Evolutionary conservation across 2,113 vertebrate species (phyloP).

Genomic region (Catharus fuscescens): DNA sequence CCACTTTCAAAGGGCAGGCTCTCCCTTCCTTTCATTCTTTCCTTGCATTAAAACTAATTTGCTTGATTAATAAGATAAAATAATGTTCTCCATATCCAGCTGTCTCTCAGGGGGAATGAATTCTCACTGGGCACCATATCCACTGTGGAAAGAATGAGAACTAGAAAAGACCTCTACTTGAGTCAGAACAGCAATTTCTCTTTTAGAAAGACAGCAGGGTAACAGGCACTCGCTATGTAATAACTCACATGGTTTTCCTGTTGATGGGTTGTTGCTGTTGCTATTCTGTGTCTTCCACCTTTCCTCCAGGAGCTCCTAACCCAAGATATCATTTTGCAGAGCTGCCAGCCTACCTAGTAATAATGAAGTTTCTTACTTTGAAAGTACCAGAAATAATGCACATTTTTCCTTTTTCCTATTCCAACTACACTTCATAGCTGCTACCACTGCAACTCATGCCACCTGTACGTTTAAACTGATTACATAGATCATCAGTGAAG

Average conservation of each 20-base stretch:
- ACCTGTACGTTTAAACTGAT: not conserved
- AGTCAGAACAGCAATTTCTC: not conserved
- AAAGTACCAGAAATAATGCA: not conserved
- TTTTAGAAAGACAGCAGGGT: not conserved
- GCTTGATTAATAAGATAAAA: slow-evolving; percentile 21
- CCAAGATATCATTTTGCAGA: not conserved
- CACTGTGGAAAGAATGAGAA: not conserved
- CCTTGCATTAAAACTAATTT: not conserved
- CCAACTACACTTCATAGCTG: not conserved
- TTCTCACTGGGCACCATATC: not conserved
- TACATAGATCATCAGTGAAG: not conserved
- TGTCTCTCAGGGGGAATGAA: not conserved
- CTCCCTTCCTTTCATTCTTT: not conserved
- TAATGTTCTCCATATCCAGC: not conserved
- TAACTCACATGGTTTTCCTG: not conserved
- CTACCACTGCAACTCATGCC: not conserved
- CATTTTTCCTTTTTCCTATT: not conserved
- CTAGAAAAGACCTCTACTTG: not conserved
- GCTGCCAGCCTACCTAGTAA: not conserved
- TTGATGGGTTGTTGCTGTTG: not conserved
- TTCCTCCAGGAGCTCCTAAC: slow-evolving; percentile 2
- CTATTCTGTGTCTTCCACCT: not conserved
- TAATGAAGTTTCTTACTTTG: not conserved
- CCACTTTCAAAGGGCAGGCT: not conserved
- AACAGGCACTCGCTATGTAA: not conserved